Conservation (phyloP, 2,888 invertebrate species). For the Vannuccia rotundouncinata region DNA sequence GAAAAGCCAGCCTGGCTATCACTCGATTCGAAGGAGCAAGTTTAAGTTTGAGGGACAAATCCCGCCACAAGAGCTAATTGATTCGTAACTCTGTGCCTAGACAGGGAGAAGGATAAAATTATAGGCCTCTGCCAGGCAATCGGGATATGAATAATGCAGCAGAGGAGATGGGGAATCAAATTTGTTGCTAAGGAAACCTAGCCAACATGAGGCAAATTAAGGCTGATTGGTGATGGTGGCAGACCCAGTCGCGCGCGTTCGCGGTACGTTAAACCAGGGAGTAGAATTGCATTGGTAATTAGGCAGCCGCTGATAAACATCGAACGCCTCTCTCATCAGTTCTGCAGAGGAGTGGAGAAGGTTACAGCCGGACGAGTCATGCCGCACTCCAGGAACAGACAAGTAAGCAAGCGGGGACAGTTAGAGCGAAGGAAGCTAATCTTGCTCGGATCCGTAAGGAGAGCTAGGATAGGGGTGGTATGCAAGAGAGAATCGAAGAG, state of each 20-base stretch:
- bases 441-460: not conserved
- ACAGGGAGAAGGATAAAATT: not conserved
- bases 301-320: conserved; percentile 23
- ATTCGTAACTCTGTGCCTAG: conserved; percentile 23
- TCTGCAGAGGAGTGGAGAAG: not conserved
- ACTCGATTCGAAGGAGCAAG: conserved; percentile 20
- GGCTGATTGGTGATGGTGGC: conserved; percentile 26
- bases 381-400: not conserved
- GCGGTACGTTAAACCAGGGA: conserved; percentile 17
- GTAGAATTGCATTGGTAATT: conserved; percentile 21
- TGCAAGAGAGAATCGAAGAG: not conserved
- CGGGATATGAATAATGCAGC: conserved; percentile 12
- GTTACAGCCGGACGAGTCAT: conserved; percentile 11
- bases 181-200: conserved; percentile 19
- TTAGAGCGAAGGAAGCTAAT: not conserved
- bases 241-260: conserved; percentile 19
- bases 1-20: conserved; percentile 23
- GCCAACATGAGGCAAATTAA: conserved; percentile 26
- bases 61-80: conserved; percentile 23
- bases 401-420: not conserved
- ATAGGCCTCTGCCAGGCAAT: conserved; percentile 23
- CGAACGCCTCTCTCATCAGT: conserved; percentile 26
- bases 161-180: conserved; percentile 12
- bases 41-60: conserved; percentile 24
- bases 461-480: no score